Base-by-base conservation (phyloP, 2,888 invertebrate species). In the Altica lythri region DNA sequence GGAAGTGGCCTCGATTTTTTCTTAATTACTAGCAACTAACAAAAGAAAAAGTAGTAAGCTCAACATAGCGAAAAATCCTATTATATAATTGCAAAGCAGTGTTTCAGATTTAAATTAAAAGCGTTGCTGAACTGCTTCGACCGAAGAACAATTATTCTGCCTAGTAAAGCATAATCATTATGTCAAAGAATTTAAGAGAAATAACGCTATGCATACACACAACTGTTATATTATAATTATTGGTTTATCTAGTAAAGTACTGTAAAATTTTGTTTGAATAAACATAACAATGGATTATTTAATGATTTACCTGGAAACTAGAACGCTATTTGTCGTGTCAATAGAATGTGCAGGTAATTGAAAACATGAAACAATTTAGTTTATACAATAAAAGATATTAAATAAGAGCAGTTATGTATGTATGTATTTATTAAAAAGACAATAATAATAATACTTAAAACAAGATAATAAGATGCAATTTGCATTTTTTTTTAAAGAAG, bases 191-290 rank as follows among this genome's bases (percentile, higher is more conserved):
- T 46, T 46, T 37, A 22, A 4, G 14, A 25, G 25, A 40, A 40
- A n/a, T n/a, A n/a, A 40, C 40, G 40, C 17, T 40, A 40, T 13
- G 9, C n/a, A 13, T 12, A 10, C 22, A 35, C 13, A 46, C 46
- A 46, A 46, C 46, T 46, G 46, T 46, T 35, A 35, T 35, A 25
- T 45, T 45, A 30, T 45, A 34, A 45, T 46, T 46, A 35, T 5
- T 25, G 22, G 22, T 40, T 40, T 40, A 25, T 40, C 40, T 22
- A 17, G 40, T 25, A 40, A 25, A 40, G 22, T 25, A 22, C 22
- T 40, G 40, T 40, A 22, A 40, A 40, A 40, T 40, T 40, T 25
- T 40, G 13, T 40, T 40, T 40, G 40, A 40, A 40, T 40, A 40
- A 40, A 40, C 22, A 40, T 40, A 22, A 22, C 40, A 19, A 40